Base-by-base conservation (phyloP, 2,797 vertebrate species). In the Enteromius radiatus region DNA sequence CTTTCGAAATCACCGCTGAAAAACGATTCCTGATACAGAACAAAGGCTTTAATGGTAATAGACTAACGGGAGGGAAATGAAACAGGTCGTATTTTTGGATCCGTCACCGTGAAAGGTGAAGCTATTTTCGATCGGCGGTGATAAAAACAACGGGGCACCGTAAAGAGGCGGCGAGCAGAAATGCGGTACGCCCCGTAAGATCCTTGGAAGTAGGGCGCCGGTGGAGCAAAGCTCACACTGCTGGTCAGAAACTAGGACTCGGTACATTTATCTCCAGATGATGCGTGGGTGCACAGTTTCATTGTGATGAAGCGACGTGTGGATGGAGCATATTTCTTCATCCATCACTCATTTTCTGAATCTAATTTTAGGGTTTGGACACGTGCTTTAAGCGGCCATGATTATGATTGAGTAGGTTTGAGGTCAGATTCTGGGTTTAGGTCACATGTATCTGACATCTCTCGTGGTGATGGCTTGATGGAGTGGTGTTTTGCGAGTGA, bases 31-130 rank as follows among this genome's bases (percentile, higher is more conserved):
- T 47, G 43, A 78, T 74, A 61, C 26, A 84, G 81, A 84, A 81
- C 82, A 84, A 80, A 84, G 84, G 28, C 33, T 38, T 47, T 63
- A 77, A 82, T 78, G 41, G 26, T 71, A 76, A 65, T 59, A 14
- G 6, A 87, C 41, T 76, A 76, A 70, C 3, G 1, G 7, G 43
- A 33, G 70, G 52, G 59, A 80, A 82, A 85, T 84, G 64, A 78
- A 82, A 82, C 82, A 31, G 45, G 23, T 77, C 65, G 17, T 85
- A 85, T 84, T 81, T 85, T 83, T 59, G 68, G 63, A 75, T 45
- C 28, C 19, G 45, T 56, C 47, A 71, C 64, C 4, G 2, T 54
- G 28, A 80, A 59, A 54, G 23, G 2, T 75, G 38, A 26, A 23
- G 47, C 69, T 74, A 65, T 73, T 78, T 78, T 79, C 8, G 1